Conservation (phyloP, 2,888 invertebrate genomes). For the Lithophane semibrunnea region DNA sequence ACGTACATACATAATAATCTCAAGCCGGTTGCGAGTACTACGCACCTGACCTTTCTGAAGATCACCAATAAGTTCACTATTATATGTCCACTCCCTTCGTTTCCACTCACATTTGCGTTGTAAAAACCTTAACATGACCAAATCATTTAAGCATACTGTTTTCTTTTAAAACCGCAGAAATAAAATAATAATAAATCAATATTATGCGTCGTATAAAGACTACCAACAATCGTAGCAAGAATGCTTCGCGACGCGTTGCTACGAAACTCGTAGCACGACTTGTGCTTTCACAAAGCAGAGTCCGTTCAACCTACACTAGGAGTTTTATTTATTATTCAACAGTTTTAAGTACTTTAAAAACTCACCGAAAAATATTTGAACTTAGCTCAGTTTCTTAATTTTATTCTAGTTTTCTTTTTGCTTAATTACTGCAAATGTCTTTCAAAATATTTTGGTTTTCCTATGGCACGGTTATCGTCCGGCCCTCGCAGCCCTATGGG, state of each 20-base stretch:
- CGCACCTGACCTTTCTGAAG: too few relatives aligned
- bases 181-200: not conserved
- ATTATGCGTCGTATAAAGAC: not conserved
- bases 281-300: not conserved
- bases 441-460: not conserved
- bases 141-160: too few relatives aligned
- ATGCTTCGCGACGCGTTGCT: conserved; percentile 22
- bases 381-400: not conserved
- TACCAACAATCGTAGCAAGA: conserved; percentile 10
- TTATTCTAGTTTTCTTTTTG: not conserved
- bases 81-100: too few relatives aligned
- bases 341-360: not conserved
- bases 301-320: not conserved
- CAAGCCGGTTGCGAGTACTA: too few relatives aligned
- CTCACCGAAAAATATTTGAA: not conserved
- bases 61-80: too few relatives aligned
- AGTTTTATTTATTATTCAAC: not conserved
- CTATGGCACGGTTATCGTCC: too few relatives aligned
- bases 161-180: too few relatives aligned
- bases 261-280: conserved; percentile 27
- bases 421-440: too few relatives aligned
- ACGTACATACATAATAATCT: too few relatives aligned
- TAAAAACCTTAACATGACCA: too few relatives aligned
- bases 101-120: too few relatives aligned
- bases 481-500: conserved; percentile 19